phyloP scores from a whole-genome alignment of 2,888 invertebrate species.

The Gortyna flavago region DNA sequence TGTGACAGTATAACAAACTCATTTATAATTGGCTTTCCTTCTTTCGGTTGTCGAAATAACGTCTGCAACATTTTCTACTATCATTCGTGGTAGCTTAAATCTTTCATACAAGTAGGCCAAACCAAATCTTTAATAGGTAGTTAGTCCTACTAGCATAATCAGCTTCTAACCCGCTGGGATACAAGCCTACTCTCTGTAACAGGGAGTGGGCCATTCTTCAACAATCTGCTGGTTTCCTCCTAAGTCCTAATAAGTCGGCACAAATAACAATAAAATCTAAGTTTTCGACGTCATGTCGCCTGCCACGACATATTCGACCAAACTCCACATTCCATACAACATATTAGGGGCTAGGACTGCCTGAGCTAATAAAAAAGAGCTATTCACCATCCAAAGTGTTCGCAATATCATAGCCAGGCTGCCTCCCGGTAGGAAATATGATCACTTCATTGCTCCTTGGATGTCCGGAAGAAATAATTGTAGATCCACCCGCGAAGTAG shows the following conservation, averaged over 20 bases:
- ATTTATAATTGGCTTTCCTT: background rate
- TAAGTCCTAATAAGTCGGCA: background rate
- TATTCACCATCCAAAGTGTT: background rate
- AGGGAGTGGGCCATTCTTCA: background rate
- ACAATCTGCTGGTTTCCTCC: background rate
- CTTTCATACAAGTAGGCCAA: background rate
- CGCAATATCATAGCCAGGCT: background rate
- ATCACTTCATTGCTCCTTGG: conserved; percentile 44
- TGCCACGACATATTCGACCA: background rate
- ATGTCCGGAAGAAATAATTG: conserved; percentile 39
- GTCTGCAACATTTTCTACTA: background rate
- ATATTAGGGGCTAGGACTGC: conserved; percentile 40
- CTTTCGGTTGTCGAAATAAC: background rate
- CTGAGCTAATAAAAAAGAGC: conserved; percentile 31
- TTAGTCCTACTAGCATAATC: background rate
- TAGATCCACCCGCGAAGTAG: background rate
- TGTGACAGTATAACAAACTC: background rate
- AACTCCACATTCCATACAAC: conserved; percentile 36
- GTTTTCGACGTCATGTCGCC: conserved; percentile 6
- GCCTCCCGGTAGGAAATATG: conserved; percentile 25
- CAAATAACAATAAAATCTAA: background rate
- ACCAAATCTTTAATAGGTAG: background rate
- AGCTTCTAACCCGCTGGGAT: background rate
- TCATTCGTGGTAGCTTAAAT: background rate
- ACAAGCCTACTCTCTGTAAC: background rate